A percentile compares a stretch with the other conserved stretches of the same genome.
Conservation (phyloP, 2,113 vertebrate genomes). For the Emberiza fucata region DNA sequence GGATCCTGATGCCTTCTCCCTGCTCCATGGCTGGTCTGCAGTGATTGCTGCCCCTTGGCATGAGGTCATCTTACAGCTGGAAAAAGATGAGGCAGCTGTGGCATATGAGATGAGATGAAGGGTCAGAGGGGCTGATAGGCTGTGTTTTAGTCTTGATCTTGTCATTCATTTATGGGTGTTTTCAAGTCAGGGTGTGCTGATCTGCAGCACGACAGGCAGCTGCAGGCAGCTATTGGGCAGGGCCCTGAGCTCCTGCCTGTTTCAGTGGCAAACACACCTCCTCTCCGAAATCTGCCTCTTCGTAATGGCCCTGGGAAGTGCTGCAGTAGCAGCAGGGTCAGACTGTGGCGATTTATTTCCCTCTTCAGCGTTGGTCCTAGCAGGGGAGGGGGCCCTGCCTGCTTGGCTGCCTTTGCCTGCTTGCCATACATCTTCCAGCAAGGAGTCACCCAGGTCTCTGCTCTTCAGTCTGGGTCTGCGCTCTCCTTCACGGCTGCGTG, state of each 20-base stretch:
- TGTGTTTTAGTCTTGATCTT: background rate
- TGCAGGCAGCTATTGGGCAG: background rate
- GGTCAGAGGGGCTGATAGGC: background rate
- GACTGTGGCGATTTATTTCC: background rate
- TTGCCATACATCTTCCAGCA: background rate
- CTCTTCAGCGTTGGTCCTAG: background rate
- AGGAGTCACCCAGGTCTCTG: background rate
- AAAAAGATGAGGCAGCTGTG: background rate
- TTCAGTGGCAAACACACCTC: fast-evolving
- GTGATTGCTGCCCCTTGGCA: background rate
- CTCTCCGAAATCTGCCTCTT: background rate
- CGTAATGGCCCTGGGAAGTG: background rate
- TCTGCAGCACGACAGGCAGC: background rate
- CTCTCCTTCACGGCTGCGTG: background rate
- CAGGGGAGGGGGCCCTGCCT: background rate
- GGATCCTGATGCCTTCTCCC: background rate
- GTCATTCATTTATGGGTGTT: background rate
- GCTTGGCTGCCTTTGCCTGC: background rate
- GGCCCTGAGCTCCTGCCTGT: background rate
- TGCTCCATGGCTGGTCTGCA: background rate
- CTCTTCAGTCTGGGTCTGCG: background rate
- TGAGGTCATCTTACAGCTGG: background rate
- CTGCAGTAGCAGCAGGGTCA: background rate
- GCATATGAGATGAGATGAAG: background rate
- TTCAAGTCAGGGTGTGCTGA: background rate